Evolutionary conservation across 37 sponge, comb jelly and placozoan genomes (phyloP).

Genomic region (Cladorhizidae sp.): DNA sequence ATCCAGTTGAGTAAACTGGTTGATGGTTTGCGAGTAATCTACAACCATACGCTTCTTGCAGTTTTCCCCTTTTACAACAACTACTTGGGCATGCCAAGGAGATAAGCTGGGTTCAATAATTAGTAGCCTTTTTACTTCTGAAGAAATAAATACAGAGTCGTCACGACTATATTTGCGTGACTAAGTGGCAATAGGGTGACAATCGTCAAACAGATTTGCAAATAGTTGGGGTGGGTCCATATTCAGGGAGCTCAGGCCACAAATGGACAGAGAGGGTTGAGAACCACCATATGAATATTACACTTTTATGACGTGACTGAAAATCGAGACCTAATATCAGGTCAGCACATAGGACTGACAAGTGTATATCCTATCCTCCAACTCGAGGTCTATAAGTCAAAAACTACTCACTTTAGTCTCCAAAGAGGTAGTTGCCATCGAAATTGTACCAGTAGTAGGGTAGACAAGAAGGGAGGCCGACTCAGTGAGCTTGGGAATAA

Average conservation of each 20-base stretch:
- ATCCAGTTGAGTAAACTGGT: constrained; percentile 7
- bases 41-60: constrained; percentile 12
- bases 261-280: not conserved
- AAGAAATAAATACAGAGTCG: not conserved
- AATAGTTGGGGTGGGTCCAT: constrained; percentile 6
- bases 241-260: constrained; percentile 1
- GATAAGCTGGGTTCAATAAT: constrained; percentile 8
- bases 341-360: too few relatives aligned
- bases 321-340: constrained; percentile 8
- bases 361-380: too few relatives aligned
- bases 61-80: not conserved
- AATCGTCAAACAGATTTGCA: not conserved
- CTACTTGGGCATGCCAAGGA: constrained; percentile 7
- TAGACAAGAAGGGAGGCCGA: too few relatives aligned
- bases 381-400: too few relatives aligned
- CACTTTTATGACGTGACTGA: not conserved
- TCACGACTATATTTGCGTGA: not conserved
- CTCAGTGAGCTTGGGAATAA: too few relatives aligned
- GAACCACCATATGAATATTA: too few relatives aligned
- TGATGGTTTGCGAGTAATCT: constrained; percentile 16
- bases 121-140: not conserved
- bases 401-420: too few relatives aligned
- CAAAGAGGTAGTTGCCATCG: too few relatives aligned
- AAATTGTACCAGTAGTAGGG: too few relatives aligned
- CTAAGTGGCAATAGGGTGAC: constrained; percentile 8